These are phyloP conservation scores for Nothura maculosa DNA, from an alignment of 2,797 vertebrate genomes.

Conservation along the genomic window DNA sequence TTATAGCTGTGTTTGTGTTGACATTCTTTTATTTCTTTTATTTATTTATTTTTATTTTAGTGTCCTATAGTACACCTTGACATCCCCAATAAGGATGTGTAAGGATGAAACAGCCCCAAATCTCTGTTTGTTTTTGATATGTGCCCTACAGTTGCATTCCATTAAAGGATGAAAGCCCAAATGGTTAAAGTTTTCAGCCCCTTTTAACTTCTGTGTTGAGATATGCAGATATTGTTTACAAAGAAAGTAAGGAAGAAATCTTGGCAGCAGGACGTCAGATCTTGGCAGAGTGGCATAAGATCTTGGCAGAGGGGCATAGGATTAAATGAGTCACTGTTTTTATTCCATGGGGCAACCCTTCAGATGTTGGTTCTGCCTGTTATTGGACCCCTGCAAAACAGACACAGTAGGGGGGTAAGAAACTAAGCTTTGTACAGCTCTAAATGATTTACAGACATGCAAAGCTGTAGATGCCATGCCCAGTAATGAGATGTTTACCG, in stretches of 20 bases:
- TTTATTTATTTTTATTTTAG: neutral
- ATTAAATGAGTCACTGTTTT: conserved; percentile 48
- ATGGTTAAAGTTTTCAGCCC: neutral
- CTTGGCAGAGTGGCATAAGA: too few species aligned
- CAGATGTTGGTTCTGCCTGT: conserved; percentile 20
- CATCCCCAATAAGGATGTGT: neutral
- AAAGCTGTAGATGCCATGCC: neutral
- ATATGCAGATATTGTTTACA: neutral
- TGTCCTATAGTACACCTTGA: neutral
- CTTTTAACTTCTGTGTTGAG: neutral
- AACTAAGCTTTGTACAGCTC: conserved; percentile 15
- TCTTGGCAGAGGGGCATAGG: neutral
- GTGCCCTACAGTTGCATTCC: neutral
- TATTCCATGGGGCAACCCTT: neutral
- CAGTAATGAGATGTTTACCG: neutral
- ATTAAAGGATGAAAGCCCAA: neutral
- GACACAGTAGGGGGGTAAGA: conserved; percentile 17
- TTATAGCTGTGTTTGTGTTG: accelerated
- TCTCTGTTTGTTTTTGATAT: neutral
- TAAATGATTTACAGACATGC: conserved; percentile 21
- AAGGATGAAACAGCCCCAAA: neutral
- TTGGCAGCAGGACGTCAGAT: neutral
- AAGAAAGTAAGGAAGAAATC: conserved; percentile 17
- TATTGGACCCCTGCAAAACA: conserved; percentile 28
- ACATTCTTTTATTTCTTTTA: accelerated